A percentile compares a stretch with the other conserved stretches of the same genome.
Evolutionary conservation across 2,113 vertebrate genomes (phyloP).

Genomic region (Pelecanus crispus): DNA sequence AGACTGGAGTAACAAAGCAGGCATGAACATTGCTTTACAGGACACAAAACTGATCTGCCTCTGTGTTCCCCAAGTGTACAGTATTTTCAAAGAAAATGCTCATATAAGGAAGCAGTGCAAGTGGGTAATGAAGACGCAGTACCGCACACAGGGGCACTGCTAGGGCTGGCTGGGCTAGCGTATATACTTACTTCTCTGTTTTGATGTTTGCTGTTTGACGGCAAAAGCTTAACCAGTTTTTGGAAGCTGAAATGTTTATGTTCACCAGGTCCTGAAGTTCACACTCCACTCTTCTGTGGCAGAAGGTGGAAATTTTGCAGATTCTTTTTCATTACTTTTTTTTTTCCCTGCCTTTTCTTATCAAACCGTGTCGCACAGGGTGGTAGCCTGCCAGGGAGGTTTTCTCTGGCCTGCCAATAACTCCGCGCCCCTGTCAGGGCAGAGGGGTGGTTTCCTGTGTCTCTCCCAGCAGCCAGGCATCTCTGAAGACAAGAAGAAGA

Average conservation of each 20-base stretch:
- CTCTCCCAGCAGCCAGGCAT: background rate
- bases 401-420: background rate
- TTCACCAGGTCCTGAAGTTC: background rate
- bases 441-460: accelerated
- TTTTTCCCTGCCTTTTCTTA: background rate
- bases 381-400: background rate
- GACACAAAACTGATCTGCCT: background rate
- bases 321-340: background rate
- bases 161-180: background rate
- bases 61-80: background rate
- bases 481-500: background rate
- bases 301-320: background rate
- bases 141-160: background rate
- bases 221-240: background rate
- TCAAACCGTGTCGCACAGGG: background rate
- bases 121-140: background rate
- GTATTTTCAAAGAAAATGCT: background rate
- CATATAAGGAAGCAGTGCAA: background rate
- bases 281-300: background rate
- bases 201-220: background rate
- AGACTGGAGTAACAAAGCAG: background rate
- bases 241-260: background rate
- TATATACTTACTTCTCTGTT: background rate
- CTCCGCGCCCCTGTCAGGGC: background rate
- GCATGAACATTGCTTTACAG: background rate